Conservation (phyloP, 2,797 vertebrate species). For the Ambastaia sidthimunki region DNA sequence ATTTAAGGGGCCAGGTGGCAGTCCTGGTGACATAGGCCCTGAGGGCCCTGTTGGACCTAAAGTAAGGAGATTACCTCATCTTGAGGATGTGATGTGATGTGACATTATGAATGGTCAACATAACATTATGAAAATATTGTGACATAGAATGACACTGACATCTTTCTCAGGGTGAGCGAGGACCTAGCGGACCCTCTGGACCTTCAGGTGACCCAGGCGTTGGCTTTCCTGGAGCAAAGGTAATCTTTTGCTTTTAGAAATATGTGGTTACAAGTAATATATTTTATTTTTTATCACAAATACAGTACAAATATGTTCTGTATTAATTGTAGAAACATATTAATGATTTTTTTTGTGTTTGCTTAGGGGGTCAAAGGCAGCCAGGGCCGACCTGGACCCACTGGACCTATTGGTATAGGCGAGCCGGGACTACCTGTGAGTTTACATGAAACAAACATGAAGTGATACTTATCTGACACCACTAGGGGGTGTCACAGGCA, state of each 20-base stretch:
- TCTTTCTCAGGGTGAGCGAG: conserved; percentile 81
- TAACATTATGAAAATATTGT: background rate
- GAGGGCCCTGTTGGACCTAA: conserved; percentile 73
- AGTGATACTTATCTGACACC: background rate
- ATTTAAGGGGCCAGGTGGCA: conserved; percentile 71
- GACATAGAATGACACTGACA: background rate
- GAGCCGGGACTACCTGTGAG: conserved; percentile 75
- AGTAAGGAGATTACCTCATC: conserved; percentile 63
- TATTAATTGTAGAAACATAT: background rate
- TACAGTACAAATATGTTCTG: background rate
- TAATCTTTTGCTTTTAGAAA: conserved; percentile 47
- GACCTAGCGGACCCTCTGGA: conserved; percentile 77
- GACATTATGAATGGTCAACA: background rate
- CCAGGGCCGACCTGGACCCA: conserved; percentile 71
- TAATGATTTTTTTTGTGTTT: conserved; percentile 22
- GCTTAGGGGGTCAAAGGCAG: conserved; percentile 76
- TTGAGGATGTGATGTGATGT: background rate
- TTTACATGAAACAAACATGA: conserved; percentile 10
- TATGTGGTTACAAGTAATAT: background rate
- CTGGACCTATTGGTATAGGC: conserved; percentile 71
- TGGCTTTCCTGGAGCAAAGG: conserved; percentile 76
- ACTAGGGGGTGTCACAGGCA: too few relatives aligned
- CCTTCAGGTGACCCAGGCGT: conserved; percentile 76
- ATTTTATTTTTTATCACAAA: background rate
- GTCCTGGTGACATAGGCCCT: conserved; percentile 70